Base-by-base conservation (phyloP, 2,888 invertebrate species). In the Germaria angustata region DNA sequence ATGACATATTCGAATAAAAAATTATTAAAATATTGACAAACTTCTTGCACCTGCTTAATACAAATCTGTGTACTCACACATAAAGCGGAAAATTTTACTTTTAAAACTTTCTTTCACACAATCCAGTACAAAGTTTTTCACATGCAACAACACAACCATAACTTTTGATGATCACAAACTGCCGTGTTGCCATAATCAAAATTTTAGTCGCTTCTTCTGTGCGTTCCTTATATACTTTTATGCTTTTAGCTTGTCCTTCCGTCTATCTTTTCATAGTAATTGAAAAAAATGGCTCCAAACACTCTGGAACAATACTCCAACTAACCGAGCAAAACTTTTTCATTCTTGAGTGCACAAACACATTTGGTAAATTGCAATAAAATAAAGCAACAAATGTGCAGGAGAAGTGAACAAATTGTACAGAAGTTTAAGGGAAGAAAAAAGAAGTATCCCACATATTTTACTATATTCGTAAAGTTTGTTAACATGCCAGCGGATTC, bases 281-380 rank as follows among this genome's bases (percentile, higher is more conserved):
- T 17, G n/a, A 22, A 61, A 32, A 36, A 57, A n/a, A 39, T 57
- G 41, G 59, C 15, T 57, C 9, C 20, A 65, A 79, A 82, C 82
- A 82, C 79, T 79, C 63, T 71, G 44, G 71, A 79, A 82, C 75
- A 82, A 82, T 82, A 66, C 71, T 79, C 65, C 73, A 75, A 75
- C 82, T 71, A 79, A 82, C 82, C 79, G 82, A 82, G 69, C 73
- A 79, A 79, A 82, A 79, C 75, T 82, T 82, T 82, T 75, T 76
- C 65, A 82, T 66, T 71, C 79, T 75, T 71, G 75, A 82, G 69
- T 82, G 82, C 75, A 79, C 82, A 75, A 69, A 79, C 69, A 82
- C 71, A 79, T 44, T 78, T 39, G 13, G 34, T 63, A 63, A 72
- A 78, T 55, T 55, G 68, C 46, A 68, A 34, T 39, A 46, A 79